Base-by-base conservation (phyloP, 2,113 vertebrate species). In the Rafetus swinhoei region DNA sequence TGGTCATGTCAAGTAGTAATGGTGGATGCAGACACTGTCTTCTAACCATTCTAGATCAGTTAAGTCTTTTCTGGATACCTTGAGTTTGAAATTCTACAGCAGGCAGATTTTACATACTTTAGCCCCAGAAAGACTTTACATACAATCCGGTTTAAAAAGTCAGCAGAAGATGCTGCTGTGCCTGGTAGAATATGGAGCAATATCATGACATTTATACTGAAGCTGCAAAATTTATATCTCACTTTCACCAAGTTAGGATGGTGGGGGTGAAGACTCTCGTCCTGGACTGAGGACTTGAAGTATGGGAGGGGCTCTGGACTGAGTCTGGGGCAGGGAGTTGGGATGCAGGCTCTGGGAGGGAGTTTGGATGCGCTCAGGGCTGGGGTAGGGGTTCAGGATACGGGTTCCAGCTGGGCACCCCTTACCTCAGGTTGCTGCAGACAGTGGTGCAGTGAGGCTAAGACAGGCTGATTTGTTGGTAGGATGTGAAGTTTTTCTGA, bases 41-140 rank as follows among this genome's bases (percentile, higher is more conserved):
- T 85, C 50, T 86, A 82, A 54, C 52, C 79, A 1, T 39, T 93
- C 50, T 3, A 86, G 11, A 50, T 82, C 13, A 0, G 1, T 81
- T 69, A 22, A 27, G 50, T 92, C 54, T 88, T 88, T 88, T 59
- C 81, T 65, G 85, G 92, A 6, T 7, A 35, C 25, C 80, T 55
- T 15, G 6, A 83, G 4, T 32, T 69, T 13, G 18, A 85, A 76
- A 54, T 69, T 19, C 35, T 89, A 55, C 45, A 69, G 18, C 81
- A 88, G 59, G 80, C 93, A 88, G 12, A 4, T 32, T 59, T 87
- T 19, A 27, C 11, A 7, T 35, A 50, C 5, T 85, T 82, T 77
- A 72, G 0, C 0, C 21, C 3, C 57, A 53, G 45, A 50, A 50
- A 9, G 25, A 39, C 4, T 14, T 16, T 77, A 39, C 57, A 45